These are phyloP conservation scores for Sturmia bella DNA, from an alignment of 2,888 invertebrate genomes.

Conservation along the genomic window DNA sequence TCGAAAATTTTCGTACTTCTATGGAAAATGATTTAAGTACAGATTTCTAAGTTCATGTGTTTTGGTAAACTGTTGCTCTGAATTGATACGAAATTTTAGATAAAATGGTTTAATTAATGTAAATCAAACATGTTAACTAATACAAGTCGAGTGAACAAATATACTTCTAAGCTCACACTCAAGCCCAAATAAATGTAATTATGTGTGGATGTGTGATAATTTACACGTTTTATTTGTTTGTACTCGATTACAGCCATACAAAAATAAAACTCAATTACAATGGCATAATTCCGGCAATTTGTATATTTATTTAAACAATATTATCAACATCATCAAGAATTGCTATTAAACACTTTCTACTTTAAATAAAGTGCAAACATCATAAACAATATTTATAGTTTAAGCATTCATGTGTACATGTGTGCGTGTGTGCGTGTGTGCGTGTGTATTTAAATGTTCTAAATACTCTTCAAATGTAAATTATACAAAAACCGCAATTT, in stretches of 20 bases:
- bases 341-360: conserved; percentile 47
- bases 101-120: conserved; percentile 25
- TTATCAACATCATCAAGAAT: conserved; percentile 32
- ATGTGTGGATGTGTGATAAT: not conserved
- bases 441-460: conserved; percentile 11
- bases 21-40: no score
- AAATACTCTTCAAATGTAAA: conserved; percentile 23
- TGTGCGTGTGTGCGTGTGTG: not conserved
- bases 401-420: not conserved
- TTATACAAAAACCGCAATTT: conserved; percentile 29
- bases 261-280: conserved; percentile 20
- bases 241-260: conserved; percentile 9
- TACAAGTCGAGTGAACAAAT: not conserved
- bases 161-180: not conserved
- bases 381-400: conserved; percentile 44
- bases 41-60: no score
- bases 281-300: conserved; percentile 11
- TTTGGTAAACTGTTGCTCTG: no score
- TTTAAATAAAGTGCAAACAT: conserved; percentile 48
- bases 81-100: not conserved
- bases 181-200: no score
- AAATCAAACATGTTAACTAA: conserved; percentile 21
- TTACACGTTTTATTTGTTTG: conserved; percentile 4
- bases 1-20: no score
- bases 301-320: conserved; percentile 29